These are phyloP conservation scores for Nomada ruficornis DNA, from an alignment of 2,888 invertebrate species.

Conservation along the genomic window DNA sequence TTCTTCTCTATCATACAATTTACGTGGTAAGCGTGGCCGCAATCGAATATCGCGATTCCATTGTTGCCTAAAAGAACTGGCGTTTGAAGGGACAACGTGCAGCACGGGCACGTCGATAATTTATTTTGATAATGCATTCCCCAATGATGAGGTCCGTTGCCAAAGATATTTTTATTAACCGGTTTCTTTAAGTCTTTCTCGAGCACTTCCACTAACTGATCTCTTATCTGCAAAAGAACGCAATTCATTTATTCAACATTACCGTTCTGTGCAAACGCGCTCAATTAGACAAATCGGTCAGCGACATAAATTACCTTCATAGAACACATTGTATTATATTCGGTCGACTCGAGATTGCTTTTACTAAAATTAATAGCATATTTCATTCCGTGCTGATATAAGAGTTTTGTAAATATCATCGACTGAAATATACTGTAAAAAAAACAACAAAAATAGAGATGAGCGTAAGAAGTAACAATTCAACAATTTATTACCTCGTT, in stretches of 20 bases:
- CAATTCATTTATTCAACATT: not conserved
- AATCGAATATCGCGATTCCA: slow-evolving; percentile 87
- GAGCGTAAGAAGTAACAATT: not conserved
- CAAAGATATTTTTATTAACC: slow-evolving; percentile 74
- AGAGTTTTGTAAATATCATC: slow-evolving; percentile 80
- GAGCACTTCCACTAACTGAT: slow-evolving; percentile 74
- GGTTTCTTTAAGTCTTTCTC: slow-evolving; percentile 76
- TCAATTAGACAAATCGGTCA: too few species aligned
- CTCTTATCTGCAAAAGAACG: slow-evolving; percentile 67
- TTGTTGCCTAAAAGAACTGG: slow-evolving; percentile 87
- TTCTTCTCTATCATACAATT: slow-evolving; percentile 87
- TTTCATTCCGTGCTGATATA: slow-evolving; percentile 76
- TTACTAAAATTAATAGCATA: slow-evolving; percentile 75
- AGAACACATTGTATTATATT: slow-evolving; percentile 80
- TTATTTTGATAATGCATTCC: slow-evolving; percentile 84
- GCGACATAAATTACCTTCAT: slow-evolving; percentile 72
- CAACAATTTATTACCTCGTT: not conserved
- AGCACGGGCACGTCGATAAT: slow-evolving; percentile 84
- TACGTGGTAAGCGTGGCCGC: slow-evolving; percentile 88
- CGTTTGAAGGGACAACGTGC: slow-evolving; percentile 87
- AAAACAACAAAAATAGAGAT: not conserved
- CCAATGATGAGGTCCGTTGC: slow-evolving; percentile 85
- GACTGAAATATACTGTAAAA: slow-evolving; percentile 79
- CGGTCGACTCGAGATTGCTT: slow-evolving; percentile 64
- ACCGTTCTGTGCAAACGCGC: not conserved